A percentile compares a stretch with the other conserved stretches of the same genome.
Evolutionary conservation across 2,888 invertebrate species (phyloP).

Genomic region (Microctonus brassicae): DNA sequence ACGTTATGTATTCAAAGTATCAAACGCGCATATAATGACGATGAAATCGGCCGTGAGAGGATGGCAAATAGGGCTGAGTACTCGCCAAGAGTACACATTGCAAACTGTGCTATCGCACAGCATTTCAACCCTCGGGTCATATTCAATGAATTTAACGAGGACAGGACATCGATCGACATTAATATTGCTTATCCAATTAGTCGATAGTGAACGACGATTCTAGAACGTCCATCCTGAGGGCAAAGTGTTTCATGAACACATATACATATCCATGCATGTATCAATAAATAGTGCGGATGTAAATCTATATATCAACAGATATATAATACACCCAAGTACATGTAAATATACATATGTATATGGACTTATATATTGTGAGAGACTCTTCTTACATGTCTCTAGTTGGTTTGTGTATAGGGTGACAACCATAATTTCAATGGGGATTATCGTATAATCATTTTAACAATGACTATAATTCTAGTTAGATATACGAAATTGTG

Average conservation of each 20-base stretch:
- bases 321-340: too few relatives aligned
- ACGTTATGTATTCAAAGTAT: background rate
- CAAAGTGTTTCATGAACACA: background rate
- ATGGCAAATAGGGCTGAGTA: background rate
- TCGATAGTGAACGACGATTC: constrained; percentile 46
- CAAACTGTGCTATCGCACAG: background rate
- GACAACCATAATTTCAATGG: constrained; percentile 25
- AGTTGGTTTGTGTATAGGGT: too few relatives aligned
- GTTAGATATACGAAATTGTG: constrained; percentile 10
- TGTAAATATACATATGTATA: background rate
- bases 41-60: background rate
- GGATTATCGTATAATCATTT: constrained; percentile 24
- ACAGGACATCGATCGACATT: constrained; percentile 35
- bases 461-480: too few relatives aligned
- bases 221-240: background rate
- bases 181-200: constrained; percentile 55
- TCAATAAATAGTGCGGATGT: background rate
- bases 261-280: background rate
- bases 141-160: constrained; percentile 57
- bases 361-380: background rate
- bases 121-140: constrained; percentile 28
- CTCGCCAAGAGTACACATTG: constrained; percentile 16
- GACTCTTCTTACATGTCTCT: constrained; percentile 28
- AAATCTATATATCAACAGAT: too few relatives aligned
- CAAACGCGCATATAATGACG: background rate